Base-by-base conservation (phyloP, 2,888 invertebrate species). In the Lithophane ornitopus region DNA sequence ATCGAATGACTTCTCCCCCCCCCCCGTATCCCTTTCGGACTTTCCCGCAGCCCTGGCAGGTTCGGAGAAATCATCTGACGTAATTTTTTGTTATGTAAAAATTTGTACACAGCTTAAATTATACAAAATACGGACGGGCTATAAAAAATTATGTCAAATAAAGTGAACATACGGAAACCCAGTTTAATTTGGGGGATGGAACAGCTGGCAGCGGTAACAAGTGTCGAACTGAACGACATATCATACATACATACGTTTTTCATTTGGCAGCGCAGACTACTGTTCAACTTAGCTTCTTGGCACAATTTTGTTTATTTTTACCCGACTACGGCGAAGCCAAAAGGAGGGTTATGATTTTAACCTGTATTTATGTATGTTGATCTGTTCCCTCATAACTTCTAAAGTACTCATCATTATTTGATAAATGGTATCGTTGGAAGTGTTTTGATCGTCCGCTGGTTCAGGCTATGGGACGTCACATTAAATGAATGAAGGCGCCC, bases 221-320 rank as follows among this genome's bases (percentile, higher is more conserved):
- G 65, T 63, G 58, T 41, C 52, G 58, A 67, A 46, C 52, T 58
- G 58, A 46, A 72, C n/a, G 58, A 66, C 63, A 7, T 26, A 22
- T 69, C 65, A 69, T 71, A 63, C 58, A 69, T 71, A 63, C 58
- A 69, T 71, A 62, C 52, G 52, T 28, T 56, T 65, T 59, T 59
- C 73, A 68, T 68, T 83, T 81, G 81, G 84, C 81, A 83, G 28
- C 79, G 14, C 16, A 12, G 9, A 19, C 70, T 46, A 56, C 41
- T 28, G 44, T 49, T 59, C 26, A 52, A 73, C 58, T 58, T 59
- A 34, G 9, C 16, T 70, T 73, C 58, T 70, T 67, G 66, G 70
- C 83, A 73, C 8, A n/a, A 41, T 19, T 66, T 44, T 44, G 26
- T 28, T 58, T 67, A 22, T 22, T 67, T 66, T 39, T 41, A 34